These are phyloP conservation scores for Xanthostigma xanthostigma DNA, from an alignment of 2,888 invertebrate species.

Conservation along the genomic window DNA sequence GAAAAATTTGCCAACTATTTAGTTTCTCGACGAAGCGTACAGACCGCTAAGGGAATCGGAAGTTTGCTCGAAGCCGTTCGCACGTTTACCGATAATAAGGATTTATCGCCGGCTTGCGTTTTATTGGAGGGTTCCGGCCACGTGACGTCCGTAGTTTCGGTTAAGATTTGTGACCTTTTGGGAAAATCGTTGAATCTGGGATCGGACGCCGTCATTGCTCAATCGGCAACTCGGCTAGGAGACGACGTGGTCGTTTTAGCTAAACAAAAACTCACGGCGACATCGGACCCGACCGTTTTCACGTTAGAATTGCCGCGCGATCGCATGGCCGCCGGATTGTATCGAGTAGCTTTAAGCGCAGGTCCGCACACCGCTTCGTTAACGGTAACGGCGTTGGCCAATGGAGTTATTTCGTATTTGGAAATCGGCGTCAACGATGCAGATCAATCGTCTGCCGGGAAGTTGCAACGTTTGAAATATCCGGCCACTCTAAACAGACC, in stretches of 20 bases:
- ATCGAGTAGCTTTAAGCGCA: conserved; percentile 64
- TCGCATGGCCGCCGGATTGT: conserved; percentile 72
- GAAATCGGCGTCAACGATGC: conserved; percentile 83
- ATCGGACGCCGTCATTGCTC: conserved; percentile 52
- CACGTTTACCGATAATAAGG: conserved; percentile 52
- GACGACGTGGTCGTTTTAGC: conserved; percentile 64
- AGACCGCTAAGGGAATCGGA: conserved; percentile 68
- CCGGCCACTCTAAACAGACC: conserved; percentile 53
- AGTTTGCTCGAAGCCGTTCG: conserved; percentile 64
- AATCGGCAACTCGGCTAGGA: conserved; percentile 54
- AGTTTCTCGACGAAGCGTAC: conserved; percentile 77
- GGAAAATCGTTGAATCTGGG: conserved; percentile 50
- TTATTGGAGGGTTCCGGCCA: conserved; percentile 64
- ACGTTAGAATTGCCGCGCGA: conserved; percentile 60
- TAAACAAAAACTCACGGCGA: conserved; percentile 39
- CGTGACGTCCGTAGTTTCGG: conserved; percentile 51
- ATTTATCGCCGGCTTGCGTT: conserved; percentile 70
- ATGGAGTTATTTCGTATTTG: conserved; percentile 57
- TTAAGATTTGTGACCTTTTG: conserved; percentile 59
- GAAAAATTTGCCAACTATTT: conserved; percentile 85
- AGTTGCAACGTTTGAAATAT: conserved; percentile 54
- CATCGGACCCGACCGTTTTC: conserved; percentile 50
- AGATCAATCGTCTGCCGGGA: conserved; percentile 74
- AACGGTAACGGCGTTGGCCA: conserved; percentile 54
- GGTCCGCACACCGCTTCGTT: conserved; percentile 36